Percentiles rank a stretch among this genome's conserved stretches.
phyloP scores from a whole-genome alignment of 2,797 vertebrate species.

The Valencia hispanica region DNA sequence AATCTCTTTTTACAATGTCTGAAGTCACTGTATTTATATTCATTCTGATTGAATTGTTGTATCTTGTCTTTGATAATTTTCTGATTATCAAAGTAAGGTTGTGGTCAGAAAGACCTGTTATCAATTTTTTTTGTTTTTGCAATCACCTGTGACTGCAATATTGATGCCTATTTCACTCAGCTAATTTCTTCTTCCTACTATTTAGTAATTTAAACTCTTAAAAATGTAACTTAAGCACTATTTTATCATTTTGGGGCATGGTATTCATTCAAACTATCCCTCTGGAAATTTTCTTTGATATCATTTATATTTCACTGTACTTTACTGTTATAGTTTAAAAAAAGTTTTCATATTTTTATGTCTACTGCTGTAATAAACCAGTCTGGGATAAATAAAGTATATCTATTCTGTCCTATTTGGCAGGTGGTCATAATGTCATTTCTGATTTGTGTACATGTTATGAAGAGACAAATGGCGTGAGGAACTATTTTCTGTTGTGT shows the following conservation, averaged over 20 bases:
- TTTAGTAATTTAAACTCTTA: background rate
- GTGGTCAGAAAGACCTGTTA: too few relatives aligned
- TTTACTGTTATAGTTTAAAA: background rate
- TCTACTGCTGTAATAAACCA: background rate
- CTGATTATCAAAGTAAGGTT: too few relatives aligned
- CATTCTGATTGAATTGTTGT: too few relatives aligned
- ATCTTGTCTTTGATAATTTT: too few relatives aligned
- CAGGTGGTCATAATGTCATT: background rate
- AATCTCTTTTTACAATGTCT: too few relatives aligned
- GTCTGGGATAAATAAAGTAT: background rate
- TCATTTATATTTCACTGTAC: background rate
- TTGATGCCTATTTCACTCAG: background rate
- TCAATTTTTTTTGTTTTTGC: too few relatives aligned
- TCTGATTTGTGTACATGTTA: background rate
- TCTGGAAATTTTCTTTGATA: background rate
- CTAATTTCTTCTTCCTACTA: background rate
- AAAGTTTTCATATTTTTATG: background rate
- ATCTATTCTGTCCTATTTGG: background rate
- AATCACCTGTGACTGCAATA: background rate
- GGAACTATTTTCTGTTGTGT: slow-evolving; percentile 9
- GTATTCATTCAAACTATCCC: too few relatives aligned
- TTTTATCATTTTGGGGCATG: background rate
- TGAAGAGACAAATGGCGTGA: background rate
- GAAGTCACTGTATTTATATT: too few relatives aligned
- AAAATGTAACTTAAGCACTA: background rate